Base-by-base conservation (phyloP, 1,140 invertebrate genomes). In the Drosophila subpulchrella region DNA sequence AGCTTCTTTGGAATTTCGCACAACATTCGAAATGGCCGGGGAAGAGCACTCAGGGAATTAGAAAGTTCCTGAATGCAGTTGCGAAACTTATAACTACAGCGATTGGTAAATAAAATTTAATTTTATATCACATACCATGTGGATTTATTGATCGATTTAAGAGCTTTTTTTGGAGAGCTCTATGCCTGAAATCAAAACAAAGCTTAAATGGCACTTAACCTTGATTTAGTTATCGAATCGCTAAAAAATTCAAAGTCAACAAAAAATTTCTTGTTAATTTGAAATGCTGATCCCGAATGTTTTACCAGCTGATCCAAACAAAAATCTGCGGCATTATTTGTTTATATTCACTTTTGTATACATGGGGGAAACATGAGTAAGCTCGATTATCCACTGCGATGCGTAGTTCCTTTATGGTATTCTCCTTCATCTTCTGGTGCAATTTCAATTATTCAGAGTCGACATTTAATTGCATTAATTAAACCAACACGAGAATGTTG, bases 401-500 rank as follows among this genome's bases (percentile, higher is more conserved):
- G 65, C 60, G 65, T 66, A 66, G 53, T 66, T 36, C 48, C 44
- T 68, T 68, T 38, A 75, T 74, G 58, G 44, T 20, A 56, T 20
- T 62, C 70, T 70, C 36, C 53, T 17, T 58, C 54, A 44, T 51
- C 60, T 12, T 24, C 55, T 48, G n/a, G 41, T 15, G 47, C 73
- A 41, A 76, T 76, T 76, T 76, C 48, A 76, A 76, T 76, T 76
- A 76, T 76, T 67, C 73, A 67, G 61, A 58, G 54, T 59, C 54
- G 34, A 48, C 73, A 67, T 59, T 76, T 76, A 76, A 76, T 76
- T 76, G 73, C 62, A 42, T 76, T 76, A 76, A 76, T 76, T 76
- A 76, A 76, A 75, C 34, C 73, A 76, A 54, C 54, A 55, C 72
- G 72, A 74, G 68, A 75, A 74, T 75, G 73, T 59, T 76, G 61